Conservation (phyloP, 2,797 vertebrate species). For the Coregonus suidteri region DNA sequence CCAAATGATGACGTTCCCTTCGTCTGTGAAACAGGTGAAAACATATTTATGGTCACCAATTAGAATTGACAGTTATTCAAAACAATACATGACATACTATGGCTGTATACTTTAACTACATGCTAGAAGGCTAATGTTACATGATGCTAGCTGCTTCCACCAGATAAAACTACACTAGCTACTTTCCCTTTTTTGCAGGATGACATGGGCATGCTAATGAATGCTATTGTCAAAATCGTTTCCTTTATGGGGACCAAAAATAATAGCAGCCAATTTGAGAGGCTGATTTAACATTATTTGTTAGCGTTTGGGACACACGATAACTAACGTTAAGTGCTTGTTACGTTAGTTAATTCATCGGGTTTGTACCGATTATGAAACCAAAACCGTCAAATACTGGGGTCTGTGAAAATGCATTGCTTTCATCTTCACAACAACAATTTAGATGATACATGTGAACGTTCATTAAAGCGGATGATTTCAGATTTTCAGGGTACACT, state of each 20-base stretch:
- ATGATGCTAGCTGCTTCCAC: no score
- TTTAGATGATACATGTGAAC: neutral
- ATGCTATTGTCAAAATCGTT: neutral
- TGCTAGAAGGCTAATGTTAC: neutral
- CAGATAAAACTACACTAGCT: no score
- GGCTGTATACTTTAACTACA: neutral
- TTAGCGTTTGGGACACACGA: neutral
- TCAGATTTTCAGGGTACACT: slow-evolving; percentile 17
- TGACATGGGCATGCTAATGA: neutral
- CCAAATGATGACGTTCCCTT: slow-evolving; percentile 99
- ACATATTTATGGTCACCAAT: neutral
- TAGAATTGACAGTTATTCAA: neutral
- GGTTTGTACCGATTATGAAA: neutral
- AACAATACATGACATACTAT: neutral
- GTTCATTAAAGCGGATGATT: slow-evolving; percentile 37
- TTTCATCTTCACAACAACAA: neutral
- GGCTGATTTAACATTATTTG: neutral
- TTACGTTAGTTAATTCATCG: neutral
- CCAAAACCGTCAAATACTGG: neutral
- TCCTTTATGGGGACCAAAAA: neutral
- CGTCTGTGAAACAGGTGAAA: slow-evolving; percentile 73
- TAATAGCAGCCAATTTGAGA: neutral
- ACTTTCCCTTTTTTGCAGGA: neutral
- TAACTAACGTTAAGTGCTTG: neutral
- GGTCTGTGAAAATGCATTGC: neutral